Conservation (phyloP, 2,888 invertebrate genomes). For the Drosophila cyrtoloma region DNA sequence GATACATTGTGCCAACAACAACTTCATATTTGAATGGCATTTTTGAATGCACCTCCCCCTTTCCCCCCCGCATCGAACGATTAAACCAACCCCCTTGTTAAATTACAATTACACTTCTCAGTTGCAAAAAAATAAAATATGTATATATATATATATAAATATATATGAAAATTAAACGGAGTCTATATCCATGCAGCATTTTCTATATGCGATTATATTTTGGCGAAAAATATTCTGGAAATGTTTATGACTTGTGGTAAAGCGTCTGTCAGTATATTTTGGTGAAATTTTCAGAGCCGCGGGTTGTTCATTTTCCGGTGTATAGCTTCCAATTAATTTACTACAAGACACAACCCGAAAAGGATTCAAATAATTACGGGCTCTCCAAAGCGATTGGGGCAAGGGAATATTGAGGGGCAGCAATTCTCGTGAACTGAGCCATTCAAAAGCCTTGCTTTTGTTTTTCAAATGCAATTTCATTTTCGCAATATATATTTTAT, state of each 20-base stretch:
- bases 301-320: conserved; percentile 43
- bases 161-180: conserved; percentile 15
- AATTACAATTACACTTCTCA: conserved; percentile 52
- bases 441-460: neutral
- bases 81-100: conserved; percentile 1
- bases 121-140: conserved; percentile 47
- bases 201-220: conserved; percentile 30
- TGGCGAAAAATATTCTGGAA: conserved; percentile 33
- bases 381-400: neutral
- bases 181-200: conserved; percentile 36
- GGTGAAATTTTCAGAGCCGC: conserved; percentile 37
- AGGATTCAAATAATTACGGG: neutral
- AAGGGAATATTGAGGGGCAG: neutral
- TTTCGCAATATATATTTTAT: neutral
- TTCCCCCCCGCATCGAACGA: neutral
- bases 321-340: conserved; percentile 47
- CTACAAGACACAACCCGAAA: conserved; percentile 20
- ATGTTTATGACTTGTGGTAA: conserved; percentile 71
- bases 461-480: neutral
- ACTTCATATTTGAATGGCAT: conserved; percentile 51
- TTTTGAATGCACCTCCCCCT: neutral
- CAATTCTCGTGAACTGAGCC: neutral
- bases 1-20: conserved; percentile 46
- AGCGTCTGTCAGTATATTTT: conserved; percentile 59
- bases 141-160: conserved; percentile 35